A percentile compares a stretch with the other conserved stretches of the same genome.
Evolutionary conservation across 2,888 invertebrate species (phyloP).

Genomic region (Hirtodrosophila duncani): DNA sequence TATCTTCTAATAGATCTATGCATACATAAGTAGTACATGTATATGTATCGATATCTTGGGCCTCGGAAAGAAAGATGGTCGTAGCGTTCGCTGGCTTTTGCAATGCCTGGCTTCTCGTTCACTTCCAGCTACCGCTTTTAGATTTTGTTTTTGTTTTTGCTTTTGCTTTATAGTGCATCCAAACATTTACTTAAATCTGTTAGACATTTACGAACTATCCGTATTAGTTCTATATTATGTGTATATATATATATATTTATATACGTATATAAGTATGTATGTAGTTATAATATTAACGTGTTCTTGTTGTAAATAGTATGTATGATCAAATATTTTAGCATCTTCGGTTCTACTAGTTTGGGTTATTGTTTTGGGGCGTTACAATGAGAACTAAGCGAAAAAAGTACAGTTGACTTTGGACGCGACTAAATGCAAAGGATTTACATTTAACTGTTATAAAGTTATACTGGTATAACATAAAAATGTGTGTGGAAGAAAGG

Average conservation of each 20-base stretch:
- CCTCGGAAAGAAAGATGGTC: too few species aligned
- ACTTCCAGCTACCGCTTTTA: too few species aligned
- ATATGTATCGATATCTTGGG: too few species aligned
- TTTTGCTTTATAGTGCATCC: constrained; percentile 13
- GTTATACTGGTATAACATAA: too few species aligned
- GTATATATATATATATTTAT: constrained; percentile 13
- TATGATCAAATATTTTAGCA: constrained; percentile 44
- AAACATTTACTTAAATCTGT: constrained; percentile 22
- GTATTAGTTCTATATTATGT: constrained; percentile 9
- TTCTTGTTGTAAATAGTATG: constrained; percentile 1
- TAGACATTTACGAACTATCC: neutral
- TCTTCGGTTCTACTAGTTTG: constrained; percentile 69
- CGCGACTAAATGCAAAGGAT: constrained; percentile 55
- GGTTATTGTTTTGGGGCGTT: constrained; percentile 62
- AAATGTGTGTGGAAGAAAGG: too few species aligned
- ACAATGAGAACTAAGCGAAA: constrained; percentile 29
- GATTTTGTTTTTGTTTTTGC: too few species aligned
- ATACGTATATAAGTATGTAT: constrained; percentile 26
- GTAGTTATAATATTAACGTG: constrained; percentile 14
- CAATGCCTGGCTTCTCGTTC: too few species aligned
- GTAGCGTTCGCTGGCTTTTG: too few species aligned
- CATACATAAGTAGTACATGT: too few species aligned
- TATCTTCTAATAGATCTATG: too few species aligned
- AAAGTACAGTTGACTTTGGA: constrained; percentile 40
- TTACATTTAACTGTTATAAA: constrained; percentile 21